A percentile compares a stretch with the other conserved stretches of the same genome.
Conservation (phyloP, 2,113 vertebrate species). For the Numenius arquata region DNA sequence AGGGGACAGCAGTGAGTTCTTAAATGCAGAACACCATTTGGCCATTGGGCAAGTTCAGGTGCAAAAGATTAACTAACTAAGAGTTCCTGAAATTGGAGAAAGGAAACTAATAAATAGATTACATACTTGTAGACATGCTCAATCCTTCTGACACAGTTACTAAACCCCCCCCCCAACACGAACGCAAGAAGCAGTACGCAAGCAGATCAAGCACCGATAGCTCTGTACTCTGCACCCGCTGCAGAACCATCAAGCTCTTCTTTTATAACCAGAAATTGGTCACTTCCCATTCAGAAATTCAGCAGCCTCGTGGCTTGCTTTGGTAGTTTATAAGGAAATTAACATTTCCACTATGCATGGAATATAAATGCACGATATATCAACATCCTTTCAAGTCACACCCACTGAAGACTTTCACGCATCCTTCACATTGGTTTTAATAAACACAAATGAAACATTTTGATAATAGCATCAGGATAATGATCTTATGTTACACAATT, state of each 20-base stretch:
- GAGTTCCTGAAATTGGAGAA: not conserved
- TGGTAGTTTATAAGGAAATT: not conserved
- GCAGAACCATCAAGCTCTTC: not conserved
- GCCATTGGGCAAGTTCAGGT: not conserved
- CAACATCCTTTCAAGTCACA: not conserved
- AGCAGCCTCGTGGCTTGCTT: not conserved
- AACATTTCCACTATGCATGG: not conserved
- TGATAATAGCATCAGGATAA: not conserved
- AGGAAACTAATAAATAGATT: not conserved
- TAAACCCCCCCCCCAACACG: not conserved
- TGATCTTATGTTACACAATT: not conserved
- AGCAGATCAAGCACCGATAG: not conserved
- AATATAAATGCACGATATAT: not conserved
- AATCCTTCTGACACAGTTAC: not conserved
- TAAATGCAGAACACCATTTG: not conserved
- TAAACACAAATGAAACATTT: not conserved
- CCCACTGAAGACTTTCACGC: not conserved
- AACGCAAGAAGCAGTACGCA: not conserved
- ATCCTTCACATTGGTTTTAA: not conserved
- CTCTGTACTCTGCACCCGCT: not conserved
- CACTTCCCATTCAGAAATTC: not conserved
- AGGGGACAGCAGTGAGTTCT: not conserved
- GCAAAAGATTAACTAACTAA: not conserved
- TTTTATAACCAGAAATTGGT: not conserved
- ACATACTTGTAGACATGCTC: not conserved